Evolutionary conservation across 2,797 vertebrate species (phyloP).

Genomic region (Bothrops alternatus): DNA sequence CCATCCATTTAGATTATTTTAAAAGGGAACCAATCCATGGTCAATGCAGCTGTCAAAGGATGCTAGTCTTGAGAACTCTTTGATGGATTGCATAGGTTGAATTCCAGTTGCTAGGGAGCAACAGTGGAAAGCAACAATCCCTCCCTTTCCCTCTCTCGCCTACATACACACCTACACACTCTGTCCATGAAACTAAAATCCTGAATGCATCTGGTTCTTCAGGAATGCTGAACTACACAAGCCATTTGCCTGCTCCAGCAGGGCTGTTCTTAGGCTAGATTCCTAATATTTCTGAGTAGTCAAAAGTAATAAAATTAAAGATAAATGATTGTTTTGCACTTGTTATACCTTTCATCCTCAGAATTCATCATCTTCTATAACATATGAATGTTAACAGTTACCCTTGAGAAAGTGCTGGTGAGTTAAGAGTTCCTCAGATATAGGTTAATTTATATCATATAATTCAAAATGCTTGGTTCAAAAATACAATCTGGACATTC

Average conservation of each 20-base stretch:
- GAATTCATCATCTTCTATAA: background rate
- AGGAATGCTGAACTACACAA: background rate
- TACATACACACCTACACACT: background rate
- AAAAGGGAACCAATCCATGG: background rate
- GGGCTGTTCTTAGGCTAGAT: background rate
- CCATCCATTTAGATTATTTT: background rate
- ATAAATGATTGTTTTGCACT: background rate
- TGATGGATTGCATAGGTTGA: background rate
- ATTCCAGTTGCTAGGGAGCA: background rate
- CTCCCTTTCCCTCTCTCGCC: background rate
- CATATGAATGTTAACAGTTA: background rate
- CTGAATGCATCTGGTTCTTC: background rate
- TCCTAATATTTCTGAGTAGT: background rate
- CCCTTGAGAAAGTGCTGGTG: background rate
- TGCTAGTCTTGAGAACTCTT: background rate
- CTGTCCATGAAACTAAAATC: background rate
- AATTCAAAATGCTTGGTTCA: background rate
- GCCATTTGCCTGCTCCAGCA: background rate
- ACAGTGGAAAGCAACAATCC: background rate
- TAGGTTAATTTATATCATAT: background rate
- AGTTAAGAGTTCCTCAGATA: background rate
- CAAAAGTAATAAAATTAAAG: background rate
- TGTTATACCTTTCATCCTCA: background rate
- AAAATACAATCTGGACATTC: background rate
- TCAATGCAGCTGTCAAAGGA: background rate